phyloP scores from a whole-genome alignment of 2,797 vertebrate species.

The Melanotaenia maccullochi region DNA sequence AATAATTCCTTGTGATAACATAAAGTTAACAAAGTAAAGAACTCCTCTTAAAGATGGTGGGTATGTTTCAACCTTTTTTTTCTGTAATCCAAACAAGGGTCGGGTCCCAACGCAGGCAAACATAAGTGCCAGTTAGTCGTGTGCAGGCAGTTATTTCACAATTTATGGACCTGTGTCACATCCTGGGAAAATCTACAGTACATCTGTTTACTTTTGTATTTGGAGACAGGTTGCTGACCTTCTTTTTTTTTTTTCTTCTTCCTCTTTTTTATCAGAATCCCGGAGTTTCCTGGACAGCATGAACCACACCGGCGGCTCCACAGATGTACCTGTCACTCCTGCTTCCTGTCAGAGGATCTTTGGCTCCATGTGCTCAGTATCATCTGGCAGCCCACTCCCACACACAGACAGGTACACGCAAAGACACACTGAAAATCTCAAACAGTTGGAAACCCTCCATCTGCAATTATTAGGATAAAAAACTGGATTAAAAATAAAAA shows the following conservation, averaged over 20 bases:
- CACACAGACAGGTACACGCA: constrained; percentile 85
- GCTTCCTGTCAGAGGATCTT: constrained; percentile 84
- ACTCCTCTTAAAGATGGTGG: constrained; percentile 18
- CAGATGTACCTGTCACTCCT: constrained; percentile 70
- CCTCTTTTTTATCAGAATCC: constrained; percentile 79
- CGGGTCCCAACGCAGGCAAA: constrained; percentile 16
- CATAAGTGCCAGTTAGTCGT: background rate
- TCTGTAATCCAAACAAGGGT: constrained; percentile 27
- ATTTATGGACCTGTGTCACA: constrained; percentile 3
- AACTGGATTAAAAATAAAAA: too few species aligned
- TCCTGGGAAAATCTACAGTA: constrained; percentile 2
- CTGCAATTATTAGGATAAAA: too few species aligned
- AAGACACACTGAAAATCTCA: background rate
- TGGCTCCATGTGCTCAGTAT: constrained; percentile 78
- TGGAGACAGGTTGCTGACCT: background rate
- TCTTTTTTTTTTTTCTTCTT: background rate
- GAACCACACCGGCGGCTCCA: constrained; percentile 75
- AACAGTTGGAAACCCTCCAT: too few species aligned
- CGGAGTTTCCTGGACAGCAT: constrained; percentile 82
- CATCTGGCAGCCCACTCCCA: constrained; percentile 77
- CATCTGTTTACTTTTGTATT: background rate
- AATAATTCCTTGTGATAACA: background rate
- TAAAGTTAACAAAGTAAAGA: background rate
- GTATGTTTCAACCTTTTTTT: background rate
- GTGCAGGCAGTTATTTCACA: constrained; percentile 1